Conservation (phyloP, 2,888 invertebrate species). For the Scaptomyza cyrtandrae region DNA sequence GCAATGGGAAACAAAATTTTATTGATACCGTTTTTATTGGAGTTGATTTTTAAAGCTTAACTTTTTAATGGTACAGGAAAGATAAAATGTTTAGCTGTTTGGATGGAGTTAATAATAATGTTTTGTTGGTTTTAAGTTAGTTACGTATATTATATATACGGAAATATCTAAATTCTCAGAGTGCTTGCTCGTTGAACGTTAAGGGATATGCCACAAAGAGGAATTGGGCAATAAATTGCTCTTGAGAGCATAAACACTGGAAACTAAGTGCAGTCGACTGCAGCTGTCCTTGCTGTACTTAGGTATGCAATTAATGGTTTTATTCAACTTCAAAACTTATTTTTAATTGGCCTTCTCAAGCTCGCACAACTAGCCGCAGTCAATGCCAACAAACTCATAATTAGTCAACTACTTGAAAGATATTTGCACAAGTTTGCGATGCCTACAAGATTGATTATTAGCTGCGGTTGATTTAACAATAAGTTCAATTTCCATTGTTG, state of each 20-base stretch:
- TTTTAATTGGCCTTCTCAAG: constrained; percentile 8
- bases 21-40: constrained; percentile 21
- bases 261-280: not conserved
- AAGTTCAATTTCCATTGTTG: constrained; percentile 61
- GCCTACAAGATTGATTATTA: constrained; percentile 30
- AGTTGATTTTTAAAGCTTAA: not conserved
- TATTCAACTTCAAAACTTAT: not conserved
- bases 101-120: not conserved
- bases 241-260: not conserved
- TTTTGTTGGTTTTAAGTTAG: not conserved
- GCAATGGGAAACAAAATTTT: constrained; percentile 29
- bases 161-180: not conserved
- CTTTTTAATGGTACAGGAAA: not conserved
- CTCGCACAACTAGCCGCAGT: not conserved
- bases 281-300: constrained; percentile 3
- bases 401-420: constrained; percentile 27
- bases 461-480: constrained; percentile 55
- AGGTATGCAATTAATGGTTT: not conserved
- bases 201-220: not conserved
- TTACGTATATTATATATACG: not conserved
- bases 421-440: constrained; percentile 13
- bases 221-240: not conserved
- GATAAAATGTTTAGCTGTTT: not conserved
- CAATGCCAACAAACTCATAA: constrained; percentile 25
- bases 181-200: not conserved